These are phyloP conservation scores for Poeciliopsis retropinna DNA, from an alignment of 2,113 vertebrate species.

Conservation along the genomic window DNA sequence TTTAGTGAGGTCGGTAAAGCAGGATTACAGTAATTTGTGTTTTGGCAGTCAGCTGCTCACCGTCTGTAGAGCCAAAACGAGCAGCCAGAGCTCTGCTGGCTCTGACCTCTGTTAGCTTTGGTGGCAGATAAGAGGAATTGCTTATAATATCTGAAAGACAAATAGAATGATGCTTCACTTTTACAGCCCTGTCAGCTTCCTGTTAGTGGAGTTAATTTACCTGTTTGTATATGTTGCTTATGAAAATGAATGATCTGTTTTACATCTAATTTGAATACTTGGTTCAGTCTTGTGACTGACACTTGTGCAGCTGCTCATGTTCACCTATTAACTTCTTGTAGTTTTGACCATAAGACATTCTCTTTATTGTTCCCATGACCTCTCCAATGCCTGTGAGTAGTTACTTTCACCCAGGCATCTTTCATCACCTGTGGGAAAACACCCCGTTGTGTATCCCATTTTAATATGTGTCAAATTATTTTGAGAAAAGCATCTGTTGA, in stretches of 20 bases:
- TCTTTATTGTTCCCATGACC: conserved; percentile 51
- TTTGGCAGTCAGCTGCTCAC: conserved; percentile 39
- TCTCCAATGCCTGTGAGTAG: conserved; percentile 16
- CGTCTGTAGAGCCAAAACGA: conserved; percentile 62
- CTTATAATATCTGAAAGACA: background rate
- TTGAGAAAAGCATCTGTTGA: background rate
- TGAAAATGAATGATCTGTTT: background rate
- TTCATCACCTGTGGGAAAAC: background rate
- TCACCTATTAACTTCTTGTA: conserved; percentile 39
- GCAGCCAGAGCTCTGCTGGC: conserved; percentile 53
- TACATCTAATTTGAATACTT: conserved; percentile 17
- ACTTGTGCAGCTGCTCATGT: conserved; percentile 33
- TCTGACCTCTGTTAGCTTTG: conserved; percentile 42
- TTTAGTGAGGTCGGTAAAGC: conserved; percentile 14
- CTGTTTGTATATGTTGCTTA: background rate
- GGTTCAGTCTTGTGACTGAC: conserved; percentile 6
- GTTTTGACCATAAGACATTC: conserved; percentile 54
- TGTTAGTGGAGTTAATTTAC: background rate
- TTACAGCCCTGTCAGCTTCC: background rate
- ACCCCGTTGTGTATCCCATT: background rate
- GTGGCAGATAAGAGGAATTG: conserved; percentile 47
- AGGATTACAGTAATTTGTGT: conserved; percentile 61
- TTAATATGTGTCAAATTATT: background rate
- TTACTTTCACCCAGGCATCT: conserved; percentile 27
- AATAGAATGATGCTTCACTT: conserved; percentile 1